Evolutionary conservation across 2,113 vertebrate genomes (phyloP).

Genomic region (Pygathrix nemaeus): DNA sequence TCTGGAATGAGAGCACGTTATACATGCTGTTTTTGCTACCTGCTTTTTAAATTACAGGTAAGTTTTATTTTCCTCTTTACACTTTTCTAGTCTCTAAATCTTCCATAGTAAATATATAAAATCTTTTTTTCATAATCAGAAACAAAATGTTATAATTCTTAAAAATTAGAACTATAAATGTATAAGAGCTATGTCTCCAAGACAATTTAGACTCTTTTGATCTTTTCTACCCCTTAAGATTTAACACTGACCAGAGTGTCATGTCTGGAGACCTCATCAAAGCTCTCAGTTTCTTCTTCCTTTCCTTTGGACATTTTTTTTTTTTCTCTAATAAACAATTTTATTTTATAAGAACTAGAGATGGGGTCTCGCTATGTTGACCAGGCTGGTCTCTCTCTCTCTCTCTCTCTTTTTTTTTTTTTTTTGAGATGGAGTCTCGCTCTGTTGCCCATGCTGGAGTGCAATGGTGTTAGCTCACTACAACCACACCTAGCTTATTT

Average conservation of each 20-base stretch:
- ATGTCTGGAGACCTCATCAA: slow-evolving; percentile 28
- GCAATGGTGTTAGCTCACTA: too few species aligned
- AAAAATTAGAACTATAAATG: neutral
- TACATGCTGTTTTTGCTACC: neutral
- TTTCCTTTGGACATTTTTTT: slow-evolving; percentile 26
- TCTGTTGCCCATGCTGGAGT: too few species aligned
- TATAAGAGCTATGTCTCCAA: neutral
- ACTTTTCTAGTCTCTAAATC: slow-evolving; percentile 33
- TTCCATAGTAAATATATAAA: slow-evolving; percentile 7
- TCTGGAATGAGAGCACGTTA: neutral
- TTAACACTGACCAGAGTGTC: slow-evolving; percentile 30
- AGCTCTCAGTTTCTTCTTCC: slow-evolving; percentile 25
- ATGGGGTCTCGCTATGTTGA: too few species aligned
- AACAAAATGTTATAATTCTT: neutral
- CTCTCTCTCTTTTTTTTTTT: too few species aligned
- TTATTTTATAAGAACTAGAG: too few species aligned
- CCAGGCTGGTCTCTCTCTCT: too few species aligned
- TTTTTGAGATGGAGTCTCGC: too few species aligned
- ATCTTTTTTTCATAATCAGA: neutral
- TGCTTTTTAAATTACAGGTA: neutral
- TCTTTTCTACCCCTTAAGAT: neutral
- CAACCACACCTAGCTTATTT: too few species aligned
- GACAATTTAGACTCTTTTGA: slow-evolving; percentile 37
- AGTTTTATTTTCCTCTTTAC: slow-evolving; percentile 38
- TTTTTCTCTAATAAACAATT: too few species aligned